phyloP scores from a whole-genome alignment of 2,797 vertebrate species.

The Enteromius viviparus region DNA sequence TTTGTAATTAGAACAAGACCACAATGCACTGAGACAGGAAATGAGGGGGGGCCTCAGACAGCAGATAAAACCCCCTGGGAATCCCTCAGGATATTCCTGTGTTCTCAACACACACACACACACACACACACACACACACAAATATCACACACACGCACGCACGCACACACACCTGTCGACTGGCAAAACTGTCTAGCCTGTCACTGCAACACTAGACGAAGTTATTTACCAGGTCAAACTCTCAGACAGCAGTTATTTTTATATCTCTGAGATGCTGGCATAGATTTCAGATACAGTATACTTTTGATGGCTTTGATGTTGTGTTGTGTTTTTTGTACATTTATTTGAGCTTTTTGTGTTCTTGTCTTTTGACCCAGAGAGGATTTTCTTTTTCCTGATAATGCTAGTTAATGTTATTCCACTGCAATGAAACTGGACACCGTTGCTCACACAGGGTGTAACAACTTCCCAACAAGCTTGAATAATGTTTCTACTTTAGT shows the following conservation, averaged over 20 bases:
- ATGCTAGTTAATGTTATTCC: background rate
- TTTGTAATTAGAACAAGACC: constrained; percentile 55
- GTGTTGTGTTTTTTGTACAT: background rate
- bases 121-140: too few species aligned
- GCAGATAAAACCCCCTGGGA: constrained; percentile 22
- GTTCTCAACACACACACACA: constrained; percentile 23
- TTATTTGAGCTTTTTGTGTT: too few species aligned
- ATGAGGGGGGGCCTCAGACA: background rate
- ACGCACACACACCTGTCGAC: constrained; percentile 40
- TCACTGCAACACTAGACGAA: constrained; percentile 14
- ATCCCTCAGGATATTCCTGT: constrained; percentile 13
- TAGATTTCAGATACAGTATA: background rate
- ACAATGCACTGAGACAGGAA: constrained; percentile 41
- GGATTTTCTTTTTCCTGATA: background rate
- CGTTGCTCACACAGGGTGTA: background rate
- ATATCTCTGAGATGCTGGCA: background rate
- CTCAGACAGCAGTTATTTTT: background rate
- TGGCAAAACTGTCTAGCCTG: background rate
- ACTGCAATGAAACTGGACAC: background rate
- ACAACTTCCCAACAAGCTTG: background rate
- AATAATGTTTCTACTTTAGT: background rate
- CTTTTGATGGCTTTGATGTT: too few species aligned
- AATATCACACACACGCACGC: background rate
- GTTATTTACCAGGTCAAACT: background rate
- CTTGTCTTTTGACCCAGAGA: background rate